phyloP scores from a whole-genome alignment of 92 coral and sea anemone species.

The Heliopora coerulea region DNA sequence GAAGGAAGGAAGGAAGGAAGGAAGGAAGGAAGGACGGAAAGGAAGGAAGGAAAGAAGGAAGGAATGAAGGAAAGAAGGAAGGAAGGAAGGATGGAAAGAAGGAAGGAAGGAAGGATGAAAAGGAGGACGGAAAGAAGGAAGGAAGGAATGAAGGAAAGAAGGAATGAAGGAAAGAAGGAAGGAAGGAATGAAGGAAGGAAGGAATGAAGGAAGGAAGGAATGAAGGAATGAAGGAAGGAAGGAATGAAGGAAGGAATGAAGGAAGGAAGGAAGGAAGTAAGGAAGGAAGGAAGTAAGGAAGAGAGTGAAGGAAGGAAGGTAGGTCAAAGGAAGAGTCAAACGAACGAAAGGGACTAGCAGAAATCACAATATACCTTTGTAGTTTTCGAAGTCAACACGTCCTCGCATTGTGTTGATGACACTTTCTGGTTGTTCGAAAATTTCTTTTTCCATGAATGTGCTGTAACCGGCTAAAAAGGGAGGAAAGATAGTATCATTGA shows the following conservation, averaged over 20 bases:
- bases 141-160: too few species aligned
- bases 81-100: too few species aligned
- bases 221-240: too few species aligned
- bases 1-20: constrained; percentile 13
- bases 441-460: constrained; percentile 98
- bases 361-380: constrained; percentile 60
- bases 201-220: not conserved
- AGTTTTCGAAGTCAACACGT: constrained; percentile 76
- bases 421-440: constrained; percentile 98
- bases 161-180: too few species aligned
- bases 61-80: not conserved
- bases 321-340: too few species aligned
- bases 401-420: constrained; percentile 97
- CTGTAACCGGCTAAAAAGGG: constrained; percentile 70
- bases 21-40: not conserved
- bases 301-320: not conserved
- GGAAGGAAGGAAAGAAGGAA: constrained; percentile 13
- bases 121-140: too few species aligned
- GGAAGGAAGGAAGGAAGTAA: too few species aligned
- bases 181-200: not conserved
- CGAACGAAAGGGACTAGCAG: too few species aligned
- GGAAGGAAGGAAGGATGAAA: not conserved
- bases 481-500: not conserved
- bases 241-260: too few species aligned
- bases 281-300: not conserved